phyloP scores from a whole-genome alignment of 2,797 vertebrate species.

The Pteronotus mesoamericanus region DNA sequence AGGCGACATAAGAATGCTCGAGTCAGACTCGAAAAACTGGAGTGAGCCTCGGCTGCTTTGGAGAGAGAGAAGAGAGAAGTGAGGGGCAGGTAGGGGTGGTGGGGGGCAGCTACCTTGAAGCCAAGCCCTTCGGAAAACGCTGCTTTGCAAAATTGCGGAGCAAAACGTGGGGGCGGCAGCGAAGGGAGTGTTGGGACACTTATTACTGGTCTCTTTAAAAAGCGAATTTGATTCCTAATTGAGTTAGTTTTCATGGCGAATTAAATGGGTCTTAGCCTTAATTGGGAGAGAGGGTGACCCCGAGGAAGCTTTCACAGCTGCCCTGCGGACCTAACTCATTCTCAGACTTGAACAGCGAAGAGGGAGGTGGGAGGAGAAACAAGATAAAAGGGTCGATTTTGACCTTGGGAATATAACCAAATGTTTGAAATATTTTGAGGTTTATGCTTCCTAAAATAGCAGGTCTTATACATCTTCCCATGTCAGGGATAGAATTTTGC shows the following conservation, averaged over 20 bases:
- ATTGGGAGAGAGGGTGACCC: neutral
- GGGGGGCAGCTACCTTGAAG: neutral
- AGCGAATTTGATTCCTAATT: slow-evolving; percentile 33
- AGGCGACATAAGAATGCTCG: neutral
- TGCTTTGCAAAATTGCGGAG: neutral
- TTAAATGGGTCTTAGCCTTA: slow-evolving; percentile 30
- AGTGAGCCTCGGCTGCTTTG: neutral
- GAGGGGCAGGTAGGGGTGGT: neutral
- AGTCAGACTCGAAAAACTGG: neutral
- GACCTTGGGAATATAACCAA: neutral
- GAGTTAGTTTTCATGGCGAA: slow-evolving; percentile 49
- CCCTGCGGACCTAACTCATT: too few species aligned
- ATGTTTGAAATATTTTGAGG: neutral
- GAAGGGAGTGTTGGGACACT: too few species aligned
- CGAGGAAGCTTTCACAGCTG: accelerated
- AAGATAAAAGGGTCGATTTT: neutral
- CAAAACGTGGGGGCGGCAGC: neutral
- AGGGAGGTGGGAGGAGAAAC: neutral
- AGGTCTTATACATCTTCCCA: neutral
- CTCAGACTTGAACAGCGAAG: too few species aligned
- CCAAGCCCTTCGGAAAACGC: accelerated
- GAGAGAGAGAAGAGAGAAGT: neutral
- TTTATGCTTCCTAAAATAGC: neutral
- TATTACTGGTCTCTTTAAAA: neutral
- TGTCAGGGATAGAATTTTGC: neutral